These are phyloP conservation scores for Proteles cristata DNA, from an alignment of 2,113 vertebrate species.

Conservation along the genomic window DNA sequence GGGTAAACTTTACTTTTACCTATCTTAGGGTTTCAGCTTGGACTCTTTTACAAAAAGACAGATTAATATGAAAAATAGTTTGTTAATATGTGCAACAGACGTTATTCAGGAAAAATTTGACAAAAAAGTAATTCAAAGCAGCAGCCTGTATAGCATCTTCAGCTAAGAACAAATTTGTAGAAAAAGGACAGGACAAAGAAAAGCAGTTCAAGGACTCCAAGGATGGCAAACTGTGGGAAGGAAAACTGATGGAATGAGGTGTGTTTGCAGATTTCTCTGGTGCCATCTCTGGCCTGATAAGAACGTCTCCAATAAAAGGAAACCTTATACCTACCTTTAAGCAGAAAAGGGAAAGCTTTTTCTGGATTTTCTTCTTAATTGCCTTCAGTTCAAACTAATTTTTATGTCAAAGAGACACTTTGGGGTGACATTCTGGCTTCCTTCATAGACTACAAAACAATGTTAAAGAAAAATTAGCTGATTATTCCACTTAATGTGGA, in stretches of 20 bases:
- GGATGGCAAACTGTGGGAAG: neutral
- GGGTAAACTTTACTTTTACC: neutral
- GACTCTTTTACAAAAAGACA: neutral
- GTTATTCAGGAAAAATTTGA: neutral
- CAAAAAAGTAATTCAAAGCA: neutral
- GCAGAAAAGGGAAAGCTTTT: neutral
- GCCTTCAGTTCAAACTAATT: neutral
- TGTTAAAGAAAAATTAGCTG: neutral
- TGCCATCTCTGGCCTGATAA: neutral
- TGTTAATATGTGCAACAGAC: neutral
- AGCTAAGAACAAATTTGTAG: neutral
- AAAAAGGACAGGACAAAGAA: neutral
- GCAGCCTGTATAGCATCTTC: neutral
- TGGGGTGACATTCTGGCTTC: neutral
- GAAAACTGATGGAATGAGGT: neutral
- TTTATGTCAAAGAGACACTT: conserved; percentile 1
- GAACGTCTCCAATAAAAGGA: neutral
- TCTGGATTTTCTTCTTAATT: neutral
- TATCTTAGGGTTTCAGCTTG: neutral
- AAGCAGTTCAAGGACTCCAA: neutral
- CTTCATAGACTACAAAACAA: neutral
- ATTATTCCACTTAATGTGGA: neutral
- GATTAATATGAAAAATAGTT: neutral
- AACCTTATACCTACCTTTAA: neutral
- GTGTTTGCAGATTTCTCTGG: neutral